A percentile compares a stretch with the other conserved stretches of the same genome.
Evolutionary conservation across 2,113 vertebrate species (phyloP).

Genomic region (Pteruthius melanotis): DNA sequence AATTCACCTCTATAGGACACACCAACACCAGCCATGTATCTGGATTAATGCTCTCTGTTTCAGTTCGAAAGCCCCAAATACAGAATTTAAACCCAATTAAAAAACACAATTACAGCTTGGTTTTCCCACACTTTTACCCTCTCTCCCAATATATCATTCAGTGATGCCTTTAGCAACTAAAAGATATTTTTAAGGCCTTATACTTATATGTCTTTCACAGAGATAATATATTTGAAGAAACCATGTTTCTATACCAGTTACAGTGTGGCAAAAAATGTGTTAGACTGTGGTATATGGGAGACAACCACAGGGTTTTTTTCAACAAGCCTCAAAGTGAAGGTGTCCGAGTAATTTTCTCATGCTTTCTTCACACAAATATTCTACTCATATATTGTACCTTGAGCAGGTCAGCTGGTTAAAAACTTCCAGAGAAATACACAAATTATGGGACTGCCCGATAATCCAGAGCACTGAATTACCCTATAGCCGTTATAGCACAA

Average conservation of each 20-base stretch:
- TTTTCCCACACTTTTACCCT: not conserved
- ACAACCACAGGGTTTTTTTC: not conserved
- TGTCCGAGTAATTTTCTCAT: not conserved
- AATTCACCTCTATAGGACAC: not conserved
- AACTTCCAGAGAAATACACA: not conserved
- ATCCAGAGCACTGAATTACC: not conserved
- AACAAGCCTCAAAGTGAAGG: not conserved
- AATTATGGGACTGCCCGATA: not conserved
- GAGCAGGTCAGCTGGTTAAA: not conserved
- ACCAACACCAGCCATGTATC: not conserved
- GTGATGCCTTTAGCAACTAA: not conserved
- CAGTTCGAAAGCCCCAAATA: not conserved
- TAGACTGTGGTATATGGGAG: not conserved
- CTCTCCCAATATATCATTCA: not conserved
- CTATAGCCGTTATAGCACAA: accelerated
- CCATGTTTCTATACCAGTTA: not conserved
- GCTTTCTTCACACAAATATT: not conserved
- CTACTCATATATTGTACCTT: not conserved
- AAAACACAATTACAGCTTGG: not conserved
- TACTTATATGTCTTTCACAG: not conserved
- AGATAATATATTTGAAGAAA: not conserved
- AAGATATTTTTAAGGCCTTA: not conserved
- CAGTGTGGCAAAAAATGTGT: not conserved
- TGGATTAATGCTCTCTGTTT: not conserved
- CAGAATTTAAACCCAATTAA: not conserved